Evolutionary conservation across 2,888 invertebrate species (phyloP), one percentile per base, ranked within the genome.

Genomic region (Pseudococcus jackbeardsleyi): DNA sequence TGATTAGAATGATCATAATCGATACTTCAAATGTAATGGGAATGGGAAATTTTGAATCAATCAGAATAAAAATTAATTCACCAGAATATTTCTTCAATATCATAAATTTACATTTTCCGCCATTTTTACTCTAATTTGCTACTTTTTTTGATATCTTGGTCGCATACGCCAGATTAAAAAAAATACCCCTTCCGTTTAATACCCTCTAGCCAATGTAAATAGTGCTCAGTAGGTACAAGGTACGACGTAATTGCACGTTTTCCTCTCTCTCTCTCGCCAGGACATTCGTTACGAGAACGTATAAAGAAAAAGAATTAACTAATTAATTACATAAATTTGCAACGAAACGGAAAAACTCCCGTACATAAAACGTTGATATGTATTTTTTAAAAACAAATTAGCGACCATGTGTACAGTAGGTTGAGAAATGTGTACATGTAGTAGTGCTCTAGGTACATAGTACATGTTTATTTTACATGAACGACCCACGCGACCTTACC

Each of bases 371-470:
- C n/a, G 79, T 79, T 79, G 46, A 79, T 79, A 79, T 12, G 59
- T 59, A 59, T 19, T n/a, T 79, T 79, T 79, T 79, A 42, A 79
- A 79, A 79, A 79, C 79, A 79, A 79, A 79, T 79, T 79, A n/a
- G 17, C n/a, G 33, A 79, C 79, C 79, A 72, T 26, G 33, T 72
- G 22, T 72, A 33, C 12, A 72, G 26, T 33, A 59, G 7, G n/a
- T 19, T 59, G 5, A 19, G n/a, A 6, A 9, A 59, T 54, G 59
- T 59, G 59, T n/a, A 42, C 33, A 42, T 77, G 33, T 82, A 4
- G 46, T 82, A 82, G 9, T 82, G 39, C 39, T 1, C 39, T 1
- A n/a, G 46, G 19, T 11, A 33, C 79, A 39, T 79, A 77, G 1
- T 77, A 77, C 19, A 72, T 72, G n/a, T 26, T 26, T 72, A 72